Percentiles rank a stretch among this genome's conserved stretches.
Conservation (phyloP, 2,888 invertebrate species). For the Apocheima hispidaria region DNA sequence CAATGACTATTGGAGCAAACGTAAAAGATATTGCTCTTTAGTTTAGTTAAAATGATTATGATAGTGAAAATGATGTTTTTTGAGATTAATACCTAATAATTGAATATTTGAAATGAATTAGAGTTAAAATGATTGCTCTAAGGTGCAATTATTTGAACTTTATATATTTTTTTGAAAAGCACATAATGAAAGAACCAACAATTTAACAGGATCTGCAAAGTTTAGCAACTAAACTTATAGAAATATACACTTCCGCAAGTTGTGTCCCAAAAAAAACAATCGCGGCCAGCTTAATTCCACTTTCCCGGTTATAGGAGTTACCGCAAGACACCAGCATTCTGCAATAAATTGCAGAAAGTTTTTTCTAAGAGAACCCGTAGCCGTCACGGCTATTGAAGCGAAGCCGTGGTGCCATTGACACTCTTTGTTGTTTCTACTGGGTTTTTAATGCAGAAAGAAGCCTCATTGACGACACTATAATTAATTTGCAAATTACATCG, state of each 20-base stretch:
- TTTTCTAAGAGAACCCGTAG: slow-evolving; percentile 24
- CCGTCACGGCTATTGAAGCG: slow-evolving; percentile 42
- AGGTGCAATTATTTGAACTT: too few relatives aligned
- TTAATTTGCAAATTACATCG: too few relatives aligned
- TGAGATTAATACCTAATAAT: too few relatives aligned
- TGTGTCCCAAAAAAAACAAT: not conserved
- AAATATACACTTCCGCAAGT: not conserved
- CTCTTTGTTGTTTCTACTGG: slow-evolving; percentile 19
- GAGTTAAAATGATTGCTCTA: slow-evolving; percentile 25
- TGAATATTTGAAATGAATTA: too few relatives aligned
- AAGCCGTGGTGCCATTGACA: slow-evolving; percentile 41
- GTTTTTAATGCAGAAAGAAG: not conserved
- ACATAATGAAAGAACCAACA: slow-evolving; percentile 14
- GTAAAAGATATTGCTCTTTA: too few relatives aligned
- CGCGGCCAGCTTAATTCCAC: not conserved
- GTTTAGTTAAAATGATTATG: too few relatives aligned
- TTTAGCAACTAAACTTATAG: not conserved
- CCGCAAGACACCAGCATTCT: not conserved
- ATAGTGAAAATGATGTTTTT: too few relatives aligned
- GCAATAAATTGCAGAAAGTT: not conserved
- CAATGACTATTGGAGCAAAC: slow-evolving; percentile 9
- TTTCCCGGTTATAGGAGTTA: not conserved
- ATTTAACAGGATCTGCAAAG: slow-evolving; percentile 19
- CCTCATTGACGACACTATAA: too few relatives aligned
- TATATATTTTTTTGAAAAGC: slow-evolving; percentile 15